phyloP scores from a whole-genome alignment of 2,113 vertebrate genomes.

The Motacilla tschutschensis region DNA sequence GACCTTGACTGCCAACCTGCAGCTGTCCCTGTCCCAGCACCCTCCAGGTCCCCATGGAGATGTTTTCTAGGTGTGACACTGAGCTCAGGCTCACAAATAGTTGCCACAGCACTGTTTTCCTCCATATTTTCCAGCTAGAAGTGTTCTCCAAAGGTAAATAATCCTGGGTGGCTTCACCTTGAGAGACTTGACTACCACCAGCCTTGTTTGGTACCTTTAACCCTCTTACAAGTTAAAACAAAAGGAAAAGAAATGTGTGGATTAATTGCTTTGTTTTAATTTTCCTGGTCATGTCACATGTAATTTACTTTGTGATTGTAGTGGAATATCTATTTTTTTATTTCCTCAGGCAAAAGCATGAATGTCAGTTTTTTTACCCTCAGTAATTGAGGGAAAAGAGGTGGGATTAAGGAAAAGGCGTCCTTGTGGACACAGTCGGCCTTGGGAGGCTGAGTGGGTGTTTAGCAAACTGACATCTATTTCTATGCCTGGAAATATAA shows the following conservation, averaged over 20 bases:
- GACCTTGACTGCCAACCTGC: background rate
- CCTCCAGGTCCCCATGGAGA: background rate
- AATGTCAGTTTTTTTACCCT: conserved; percentile 61
- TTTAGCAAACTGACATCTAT: conserved; percentile 63
- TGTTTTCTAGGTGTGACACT: background rate
- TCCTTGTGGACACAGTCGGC: background rate
- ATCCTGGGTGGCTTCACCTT: background rate
- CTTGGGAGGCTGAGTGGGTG: background rate
- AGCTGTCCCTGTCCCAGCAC: background rate
- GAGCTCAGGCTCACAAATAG: background rate
- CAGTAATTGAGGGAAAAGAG: background rate
- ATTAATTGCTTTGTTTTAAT: conserved; percentile 36
- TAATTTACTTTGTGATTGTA: conserved; percentile 55
- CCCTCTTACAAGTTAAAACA: conserved; percentile 29
- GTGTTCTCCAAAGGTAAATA: background rate
- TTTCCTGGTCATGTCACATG: conserved; percentile 2
- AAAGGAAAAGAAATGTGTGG: conserved; percentile 46
- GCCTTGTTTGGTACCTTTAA: background rate
- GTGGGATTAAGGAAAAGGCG: background rate
- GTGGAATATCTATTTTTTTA: conserved; percentile 26
- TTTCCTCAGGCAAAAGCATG: conserved; percentile 66
- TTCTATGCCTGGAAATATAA: conserved; percentile 73
- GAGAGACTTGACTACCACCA: conserved; percentile 1
- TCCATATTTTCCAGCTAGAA: background rate
- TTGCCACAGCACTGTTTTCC: background rate